Conservation (phyloP, 2,888 invertebrate species). For the Synanthedon andrenaeformis region DNA sequence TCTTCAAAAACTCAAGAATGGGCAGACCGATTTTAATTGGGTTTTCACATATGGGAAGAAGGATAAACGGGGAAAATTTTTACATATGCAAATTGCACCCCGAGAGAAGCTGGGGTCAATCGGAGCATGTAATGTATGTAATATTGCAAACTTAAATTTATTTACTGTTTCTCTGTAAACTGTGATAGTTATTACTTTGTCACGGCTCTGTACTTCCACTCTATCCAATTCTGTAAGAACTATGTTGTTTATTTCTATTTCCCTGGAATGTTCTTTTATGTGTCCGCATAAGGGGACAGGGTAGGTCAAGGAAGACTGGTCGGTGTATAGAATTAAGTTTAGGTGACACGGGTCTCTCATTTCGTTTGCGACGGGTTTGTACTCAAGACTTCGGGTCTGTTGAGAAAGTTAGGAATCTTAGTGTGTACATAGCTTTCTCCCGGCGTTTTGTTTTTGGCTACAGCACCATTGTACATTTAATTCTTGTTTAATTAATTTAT, state of each 20-base stretch:
- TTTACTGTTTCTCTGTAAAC: neutral
- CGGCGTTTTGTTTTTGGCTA: neutral
- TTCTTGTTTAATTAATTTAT: no score
- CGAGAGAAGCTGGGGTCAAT: no score
- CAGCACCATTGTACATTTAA: no score
- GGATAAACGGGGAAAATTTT: no score
- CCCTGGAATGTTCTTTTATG: neutral
- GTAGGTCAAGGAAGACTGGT: neutral
- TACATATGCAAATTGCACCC: no score
- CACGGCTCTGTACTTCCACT: neutral
- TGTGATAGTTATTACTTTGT: neutral
- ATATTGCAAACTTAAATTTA: no score
- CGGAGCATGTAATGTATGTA: no score
- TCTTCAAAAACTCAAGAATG: no score
- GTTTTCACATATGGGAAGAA: no score
- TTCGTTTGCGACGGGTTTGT: conserved; percentile 9
- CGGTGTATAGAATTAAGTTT: conserved; percentile 7
- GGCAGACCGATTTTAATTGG: no score
- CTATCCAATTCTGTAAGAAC: neutral
- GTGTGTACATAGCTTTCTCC: neutral
- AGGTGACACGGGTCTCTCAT: conserved; percentile 24
- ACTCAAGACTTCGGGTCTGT: neutral
- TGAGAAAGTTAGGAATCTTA: neutral
- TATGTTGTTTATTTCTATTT: neutral
- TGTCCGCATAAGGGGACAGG: neutral